Conservation (phyloP, 2,888 invertebrate genomes). For the Eristalis intricaria region DNA sequence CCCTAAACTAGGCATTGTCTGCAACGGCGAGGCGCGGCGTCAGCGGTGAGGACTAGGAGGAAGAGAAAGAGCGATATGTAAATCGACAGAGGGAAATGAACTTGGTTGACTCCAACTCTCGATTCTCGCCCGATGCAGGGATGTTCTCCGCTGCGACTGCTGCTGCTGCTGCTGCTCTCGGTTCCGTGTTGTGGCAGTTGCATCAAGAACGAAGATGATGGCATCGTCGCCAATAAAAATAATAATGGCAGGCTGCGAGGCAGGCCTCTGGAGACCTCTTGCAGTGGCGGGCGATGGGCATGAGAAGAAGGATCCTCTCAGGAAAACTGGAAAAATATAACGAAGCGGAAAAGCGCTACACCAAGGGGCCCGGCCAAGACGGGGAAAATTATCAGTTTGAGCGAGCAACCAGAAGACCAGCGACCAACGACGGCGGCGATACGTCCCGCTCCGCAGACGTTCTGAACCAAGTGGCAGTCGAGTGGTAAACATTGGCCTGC, state of each 20-base stretch:
- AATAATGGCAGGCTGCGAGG: constrained; percentile 49
- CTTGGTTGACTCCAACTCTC: constrained; percentile 48
- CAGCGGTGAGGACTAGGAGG: neutral
- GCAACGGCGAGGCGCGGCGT: neutral
- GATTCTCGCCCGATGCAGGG: neutral
- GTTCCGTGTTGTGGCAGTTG: constrained; percentile 8
- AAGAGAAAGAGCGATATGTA: constrained; percentile 46
- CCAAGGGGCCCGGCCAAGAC: constrained; percentile 15
- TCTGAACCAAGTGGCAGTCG: neutral
- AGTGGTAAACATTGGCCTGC: neutral
- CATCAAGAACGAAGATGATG: constrained; percentile 62
- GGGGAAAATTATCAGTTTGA: constrained; percentile 65
- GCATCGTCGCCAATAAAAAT: constrained; percentile 69
- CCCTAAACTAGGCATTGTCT: constrained; percentile 42
- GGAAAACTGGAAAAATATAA: constrained; percentile 69
- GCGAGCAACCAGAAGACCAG: constrained; percentile 48
- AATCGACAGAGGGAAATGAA: constrained; percentile 68
- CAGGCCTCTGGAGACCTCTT: neutral
- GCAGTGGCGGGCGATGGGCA: neutral
- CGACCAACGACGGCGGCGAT: constrained; percentile 6
- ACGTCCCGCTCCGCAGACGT: too few species aligned
- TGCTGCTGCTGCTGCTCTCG: neutral
- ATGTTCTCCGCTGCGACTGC: neutral
- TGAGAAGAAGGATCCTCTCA: constrained; percentile 38
- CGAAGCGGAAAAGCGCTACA: constrained; percentile 48